Conservation (phyloP, 2,113 vertebrate species). For the Percopsis transmontana region DNA sequence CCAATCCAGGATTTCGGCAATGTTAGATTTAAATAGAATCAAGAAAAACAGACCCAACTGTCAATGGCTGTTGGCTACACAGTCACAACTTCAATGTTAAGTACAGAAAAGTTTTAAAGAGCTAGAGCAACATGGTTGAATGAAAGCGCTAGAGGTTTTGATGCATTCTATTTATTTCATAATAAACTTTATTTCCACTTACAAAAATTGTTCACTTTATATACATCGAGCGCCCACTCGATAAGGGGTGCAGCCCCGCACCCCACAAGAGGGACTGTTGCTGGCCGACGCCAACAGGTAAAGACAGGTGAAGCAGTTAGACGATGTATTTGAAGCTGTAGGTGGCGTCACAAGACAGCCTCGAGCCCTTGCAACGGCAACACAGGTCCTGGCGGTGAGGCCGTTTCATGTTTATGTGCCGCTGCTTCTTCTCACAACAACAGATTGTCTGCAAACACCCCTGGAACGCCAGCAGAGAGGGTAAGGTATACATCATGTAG, state of each 20-base stretch:
- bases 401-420: constrained; percentile 87
- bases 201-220: constrained; percentile 50
- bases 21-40: too few relatives aligned
- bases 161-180: constrained; percentile 54
- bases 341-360: constrained; percentile 88
- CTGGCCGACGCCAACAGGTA: background rate
- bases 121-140: too few relatives aligned
- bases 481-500: background rate
- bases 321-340: constrained; percentile 93
- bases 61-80: too few relatives aligned
- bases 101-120: background rate
- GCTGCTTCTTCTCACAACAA: constrained; percentile 87
- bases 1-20: too few relatives aligned
- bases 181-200: constrained; percentile 37
- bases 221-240: constrained; percentile 15
- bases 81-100: background rate
- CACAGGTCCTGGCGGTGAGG: constrained; percentile 94
- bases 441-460: constrained; percentile 86
- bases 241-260: background rate
- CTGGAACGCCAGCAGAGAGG: constrained; percentile 54
- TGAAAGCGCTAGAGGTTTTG: background rate
- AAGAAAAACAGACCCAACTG: too few relatives aligned
- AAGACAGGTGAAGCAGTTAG: constrained; percentile 59
- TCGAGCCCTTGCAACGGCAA: constrained; percentile 90
- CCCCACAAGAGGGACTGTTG: too few relatives aligned